phyloP scores from a whole-genome alignment of 23 tunicate species.

The Ascidia mentula region DNA sequence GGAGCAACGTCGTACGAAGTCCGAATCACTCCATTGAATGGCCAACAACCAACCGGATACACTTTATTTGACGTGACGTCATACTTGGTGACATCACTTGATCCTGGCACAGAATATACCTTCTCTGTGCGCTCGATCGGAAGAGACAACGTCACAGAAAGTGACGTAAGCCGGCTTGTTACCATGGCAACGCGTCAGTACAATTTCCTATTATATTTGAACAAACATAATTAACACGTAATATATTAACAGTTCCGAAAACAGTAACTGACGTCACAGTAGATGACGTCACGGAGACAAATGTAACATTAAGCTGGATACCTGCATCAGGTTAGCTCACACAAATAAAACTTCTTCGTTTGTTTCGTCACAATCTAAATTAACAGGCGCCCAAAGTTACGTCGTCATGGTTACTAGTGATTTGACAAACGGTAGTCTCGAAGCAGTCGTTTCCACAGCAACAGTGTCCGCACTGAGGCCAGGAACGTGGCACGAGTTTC shows the following conservation, averaged over 20 bases:
- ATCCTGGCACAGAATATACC: conserved; percentile 44
- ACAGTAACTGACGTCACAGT: conserved; percentile 29
- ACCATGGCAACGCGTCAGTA: conserved; percentile 28
- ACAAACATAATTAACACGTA: conserved; percentile 1
- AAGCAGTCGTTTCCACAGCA: not conserved
- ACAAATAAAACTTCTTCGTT: not conserved
- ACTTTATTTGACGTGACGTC: not conserved
- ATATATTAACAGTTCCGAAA: conserved; percentile 63
- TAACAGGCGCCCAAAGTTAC: conserved; percentile 29
- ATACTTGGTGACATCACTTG: conserved; percentile 14
- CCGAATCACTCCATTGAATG: not conserved
- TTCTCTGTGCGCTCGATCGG: conserved; percentile 39
- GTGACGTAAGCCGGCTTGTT: conserved; percentile 1
- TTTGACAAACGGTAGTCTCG: not conserved
- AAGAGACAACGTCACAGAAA: conserved; percentile 21
- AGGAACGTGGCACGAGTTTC: conserved; percentile 41
- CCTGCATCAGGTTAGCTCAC: conserved; percentile 31
- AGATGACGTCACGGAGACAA: conserved; percentile 17
- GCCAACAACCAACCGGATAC: not conserved
- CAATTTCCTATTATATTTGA: not conserved
- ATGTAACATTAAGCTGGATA: conserved; percentile 38
- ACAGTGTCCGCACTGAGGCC: conserved; percentile 25
- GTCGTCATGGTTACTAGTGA: not conserved
- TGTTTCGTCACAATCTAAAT: not conserved
- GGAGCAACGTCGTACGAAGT: conserved; percentile 9